Evolutionary conservation across 2,888 invertebrate genomes (phyloP), one percentile per base, ranked within the genome.

Genomic region (Andrena marginata): DNA sequence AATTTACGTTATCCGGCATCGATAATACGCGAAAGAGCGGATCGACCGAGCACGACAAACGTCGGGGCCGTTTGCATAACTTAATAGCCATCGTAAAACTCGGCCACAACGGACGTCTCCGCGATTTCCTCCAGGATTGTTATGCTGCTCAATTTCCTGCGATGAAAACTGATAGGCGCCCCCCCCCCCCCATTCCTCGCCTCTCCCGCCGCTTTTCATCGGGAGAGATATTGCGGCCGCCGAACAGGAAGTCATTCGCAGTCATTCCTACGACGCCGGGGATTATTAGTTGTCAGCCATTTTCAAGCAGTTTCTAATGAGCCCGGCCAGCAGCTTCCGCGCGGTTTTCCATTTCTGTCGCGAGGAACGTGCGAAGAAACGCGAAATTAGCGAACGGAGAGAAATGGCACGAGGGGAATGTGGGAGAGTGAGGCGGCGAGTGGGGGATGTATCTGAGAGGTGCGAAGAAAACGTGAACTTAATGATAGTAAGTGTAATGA

Each of bases 41-140:
- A 72, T 63, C 65, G 80, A 67, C 48, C 51, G 65, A 51, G 26
- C 56, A 68, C 49, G 71, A 82, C 74, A 72, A 77, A 82, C 72
- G 71, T 54, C 67, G 62, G 72, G 64, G 49, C 70, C 74, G 70
- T 84, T 84, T 85, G 77, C 85, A 85, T 85, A 85, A 85, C 77
- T 85, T 82, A 82, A 82, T 75, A 59, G 77, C 56, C 71, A 42
- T 78, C 80, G 68, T 85, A 80, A 78, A 85, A 74, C 72, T 83
- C 69, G 51, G 16, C 59, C 67, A n/a, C 59, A 26, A 54, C 70
- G 73, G 73, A 73, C 60, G 72, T 79, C 77, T 73, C 59, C 64
- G 56, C 54, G 82, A 82, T 85, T 76, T 85, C 74, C 85, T 64
- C 26, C 62, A 16, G 62, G 70, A 77, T 78, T 69, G 65, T 78